These are phyloP conservation scores for Paelopatides confundens DNA, from an alignment of 53 echinoderm and acorn worm genomes.

Conservation along the genomic window DNA sequence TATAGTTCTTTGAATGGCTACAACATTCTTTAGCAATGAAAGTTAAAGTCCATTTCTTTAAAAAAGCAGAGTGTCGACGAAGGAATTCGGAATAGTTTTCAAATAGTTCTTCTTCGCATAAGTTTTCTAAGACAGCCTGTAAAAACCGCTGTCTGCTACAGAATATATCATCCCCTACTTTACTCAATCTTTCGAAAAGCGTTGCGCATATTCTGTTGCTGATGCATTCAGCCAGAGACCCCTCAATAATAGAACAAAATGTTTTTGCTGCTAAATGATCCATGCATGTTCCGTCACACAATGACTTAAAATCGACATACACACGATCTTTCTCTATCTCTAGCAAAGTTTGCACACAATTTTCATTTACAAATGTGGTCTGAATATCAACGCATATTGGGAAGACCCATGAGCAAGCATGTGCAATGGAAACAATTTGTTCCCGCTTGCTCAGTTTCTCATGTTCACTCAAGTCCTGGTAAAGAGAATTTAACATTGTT, in stretches of 20 bases:
- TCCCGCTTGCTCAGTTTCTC: no score
- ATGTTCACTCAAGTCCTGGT: no score
- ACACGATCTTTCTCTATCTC: neutral
- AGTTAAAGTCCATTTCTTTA: neutral
- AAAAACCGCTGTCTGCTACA: constrained; percentile 18
- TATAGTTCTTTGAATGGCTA: neutral
- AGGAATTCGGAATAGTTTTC: neutral
- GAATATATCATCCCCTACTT: constrained; percentile 2
- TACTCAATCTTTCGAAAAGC: neutral
- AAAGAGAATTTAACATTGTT: no score
- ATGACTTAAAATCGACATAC: neutral
- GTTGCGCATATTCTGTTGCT: neutral
- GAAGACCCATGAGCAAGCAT: no score
- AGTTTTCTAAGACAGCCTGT: neutral
- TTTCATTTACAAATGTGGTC: neutral
- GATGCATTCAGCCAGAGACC: neutral
- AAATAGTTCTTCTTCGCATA: neutral
- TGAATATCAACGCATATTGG: no score
- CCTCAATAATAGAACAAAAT: neutral
- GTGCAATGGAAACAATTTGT: no score
- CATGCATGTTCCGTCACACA: no score
- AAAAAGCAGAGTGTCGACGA: neutral
- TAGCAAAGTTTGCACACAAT: neutral
- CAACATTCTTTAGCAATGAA: constrained; percentile 24
- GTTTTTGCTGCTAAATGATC: neutral